Base-by-base conservation (phyloP, 2,888 invertebrate species). In the Drosophila atripex region DNA sequence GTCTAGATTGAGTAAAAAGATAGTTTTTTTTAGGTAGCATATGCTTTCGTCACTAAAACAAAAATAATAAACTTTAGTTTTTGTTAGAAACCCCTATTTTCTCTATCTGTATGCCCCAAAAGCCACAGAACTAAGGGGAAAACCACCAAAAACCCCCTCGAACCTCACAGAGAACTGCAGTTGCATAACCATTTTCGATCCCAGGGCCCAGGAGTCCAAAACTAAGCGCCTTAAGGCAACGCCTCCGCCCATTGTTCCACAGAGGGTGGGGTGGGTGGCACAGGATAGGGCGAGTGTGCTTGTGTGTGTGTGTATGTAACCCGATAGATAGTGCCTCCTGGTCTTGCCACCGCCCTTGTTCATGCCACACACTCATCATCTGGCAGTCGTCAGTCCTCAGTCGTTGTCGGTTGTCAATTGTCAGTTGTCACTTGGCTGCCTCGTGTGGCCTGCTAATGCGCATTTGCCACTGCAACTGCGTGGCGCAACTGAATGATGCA, bases 401-500 rank as follows among this genome's bases (percentile, higher is more conserved):
- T 39, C 39, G 14, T 39, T 61, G 76, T 74, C 77, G 72, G 52
- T 65, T 70, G 80, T 65, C 71, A 49, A 41, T 71, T 73, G 73
- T 73, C 78, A 75, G 79, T 82, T 83, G 77, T 76, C 77, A 83
- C 68, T 74, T 72, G 70, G 71, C 61, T 71, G 83, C 72, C 56
- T 64, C 83, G 64, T 70, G 70, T 51, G 68, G 68, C 68, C 58
- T 69, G 70, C 57, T 69, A 69, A 69, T 83, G 77, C 83, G 68
- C 70, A 76, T 70, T 63, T 78, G 70, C 73, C 49, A 7, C 12
- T 46, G 46, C 30, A 35, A 70, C 55, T 69, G 65, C 46, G 78
- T 60, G 68, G 76, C 78, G 64, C 73, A 78, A 76, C 76, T 78
- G 74, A 82, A 74, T 79, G 74, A 71, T 76, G 79, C 79, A 76